These are phyloP conservation scores for Drosophila borealis DNA, from an alignment of 2,888 invertebrate species.

Conservation along the genomic window DNA sequence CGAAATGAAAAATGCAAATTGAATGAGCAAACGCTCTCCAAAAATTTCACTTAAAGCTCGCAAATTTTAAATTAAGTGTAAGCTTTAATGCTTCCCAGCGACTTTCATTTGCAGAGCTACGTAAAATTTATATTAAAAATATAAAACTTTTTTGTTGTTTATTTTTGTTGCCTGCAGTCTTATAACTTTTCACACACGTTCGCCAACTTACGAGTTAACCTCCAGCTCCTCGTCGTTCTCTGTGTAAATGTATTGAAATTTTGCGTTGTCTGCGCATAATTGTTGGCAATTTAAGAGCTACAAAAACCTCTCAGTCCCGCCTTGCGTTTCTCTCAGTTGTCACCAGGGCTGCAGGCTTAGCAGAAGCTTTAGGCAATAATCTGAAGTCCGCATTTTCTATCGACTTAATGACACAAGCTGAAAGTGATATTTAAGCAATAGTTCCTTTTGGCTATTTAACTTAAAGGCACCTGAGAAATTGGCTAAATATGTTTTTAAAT, in stretches of 20 bases:
- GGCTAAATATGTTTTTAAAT: background rate
- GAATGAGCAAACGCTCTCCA: constrained; percentile 40
- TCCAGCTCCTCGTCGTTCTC: background rate
- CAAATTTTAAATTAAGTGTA: constrained; percentile 35
- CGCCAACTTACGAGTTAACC: constrained; percentile 22
- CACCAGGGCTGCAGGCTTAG: background rate
- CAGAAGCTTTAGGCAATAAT: background rate
- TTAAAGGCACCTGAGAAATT: too few relatives aligned
- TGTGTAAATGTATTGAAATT: constrained; percentile 65
- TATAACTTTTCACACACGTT: constrained; percentile 52
- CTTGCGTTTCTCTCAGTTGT: background rate
- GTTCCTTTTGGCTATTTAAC: too few relatives aligned
- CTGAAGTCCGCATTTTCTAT: constrained; percentile 1
- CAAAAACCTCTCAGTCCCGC: background rate
- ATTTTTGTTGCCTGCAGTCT: constrained; percentile 57
- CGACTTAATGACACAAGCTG: background rate
- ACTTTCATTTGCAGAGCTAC: constrained; percentile 45
- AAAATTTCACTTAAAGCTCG: background rate
- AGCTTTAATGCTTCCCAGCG: constrained; percentile 45
- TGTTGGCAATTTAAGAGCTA: constrained; percentile 63
- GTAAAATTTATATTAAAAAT: constrained; percentile 59
- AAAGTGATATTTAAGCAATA: background rate
- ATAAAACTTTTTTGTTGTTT: constrained; percentile 68
- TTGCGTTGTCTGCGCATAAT: constrained; percentile 67
- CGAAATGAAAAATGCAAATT: constrained; percentile 76